A percentile compares a stretch with the other conserved stretches of the same genome.
Conservation (phyloP, 2,797 vertebrate genomes). For the Phoebastria nigripes region DNA sequence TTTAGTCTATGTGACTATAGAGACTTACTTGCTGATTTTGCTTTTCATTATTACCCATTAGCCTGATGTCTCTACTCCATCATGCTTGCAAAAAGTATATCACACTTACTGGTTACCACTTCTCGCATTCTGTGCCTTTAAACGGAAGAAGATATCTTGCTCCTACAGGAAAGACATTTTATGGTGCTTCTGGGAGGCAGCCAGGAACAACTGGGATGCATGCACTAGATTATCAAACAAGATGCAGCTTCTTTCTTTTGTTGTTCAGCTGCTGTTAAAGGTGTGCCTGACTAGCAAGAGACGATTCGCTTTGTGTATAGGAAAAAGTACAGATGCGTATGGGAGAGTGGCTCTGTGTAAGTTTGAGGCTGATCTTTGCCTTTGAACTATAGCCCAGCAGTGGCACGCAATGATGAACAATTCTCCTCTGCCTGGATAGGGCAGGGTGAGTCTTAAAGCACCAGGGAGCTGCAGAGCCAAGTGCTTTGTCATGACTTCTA, state of each 20-base stretch:
- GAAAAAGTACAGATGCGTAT: not conserved
- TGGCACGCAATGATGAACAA: not conserved
- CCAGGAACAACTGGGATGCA: not conserved
- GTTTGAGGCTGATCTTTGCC: not conserved
- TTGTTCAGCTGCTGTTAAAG: not conserved
- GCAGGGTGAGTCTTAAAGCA: not conserved
- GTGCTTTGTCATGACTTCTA: not conserved
- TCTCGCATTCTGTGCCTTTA: not conserved
- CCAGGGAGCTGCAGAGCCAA: not conserved
- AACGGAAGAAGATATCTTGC: not conserved
- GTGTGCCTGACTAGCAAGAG: not conserved
- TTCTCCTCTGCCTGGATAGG: not conserved
- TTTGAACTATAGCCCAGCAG: not conserved
- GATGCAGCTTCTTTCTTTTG: not conserved
- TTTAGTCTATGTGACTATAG: constrained; percentile 29
- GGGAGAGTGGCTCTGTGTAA: not conserved
- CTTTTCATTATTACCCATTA: constrained; percentile 54
- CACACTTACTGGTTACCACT: not conserved
- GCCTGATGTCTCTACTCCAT: not conserved
- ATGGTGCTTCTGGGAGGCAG: not conserved
- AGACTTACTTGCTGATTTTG: constrained; percentile 34
- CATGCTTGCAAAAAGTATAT: not conserved
- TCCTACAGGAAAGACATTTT: not conserved
- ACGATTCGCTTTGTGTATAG: not conserved
- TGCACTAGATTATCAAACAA: not conserved